Conservation (phyloP, 2,888 invertebrate species). For the Tanypteryx hageni region DNA sequence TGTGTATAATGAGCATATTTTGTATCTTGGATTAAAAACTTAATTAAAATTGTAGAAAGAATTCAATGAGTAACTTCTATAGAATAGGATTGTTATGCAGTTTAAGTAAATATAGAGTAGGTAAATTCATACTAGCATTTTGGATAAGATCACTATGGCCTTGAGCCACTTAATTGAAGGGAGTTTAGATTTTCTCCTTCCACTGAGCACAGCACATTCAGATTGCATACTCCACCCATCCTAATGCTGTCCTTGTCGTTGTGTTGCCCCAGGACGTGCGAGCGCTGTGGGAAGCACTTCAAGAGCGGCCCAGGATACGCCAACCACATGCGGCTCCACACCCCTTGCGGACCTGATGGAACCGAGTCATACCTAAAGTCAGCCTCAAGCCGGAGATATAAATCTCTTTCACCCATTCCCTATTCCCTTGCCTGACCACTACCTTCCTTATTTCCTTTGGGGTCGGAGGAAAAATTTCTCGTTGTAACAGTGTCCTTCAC, state of each 20-base stretch:
- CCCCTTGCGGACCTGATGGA: constrained; percentile 63
- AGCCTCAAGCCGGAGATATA: constrained; percentile 33
- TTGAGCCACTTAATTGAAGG: not conserved
- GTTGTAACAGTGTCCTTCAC: not conserved
- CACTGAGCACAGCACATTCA: not conserved
- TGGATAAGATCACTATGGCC: not conserved
- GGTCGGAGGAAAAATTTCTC: constrained; percentile 21
- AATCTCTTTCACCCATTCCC: constrained; percentile 24
- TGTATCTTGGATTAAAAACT: too few species aligned
- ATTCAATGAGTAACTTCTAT: not conserved
- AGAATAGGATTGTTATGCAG: not conserved
- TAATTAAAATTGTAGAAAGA: not conserved
- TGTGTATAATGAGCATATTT: too few species aligned
- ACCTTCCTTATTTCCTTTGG: constrained; percentile 34
- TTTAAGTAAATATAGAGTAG: not conserved
- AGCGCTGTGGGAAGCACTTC: constrained; percentile 65
- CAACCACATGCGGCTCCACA: constrained; percentile 66
- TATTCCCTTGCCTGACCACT: not conserved
- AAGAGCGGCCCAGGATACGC: constrained; percentile 65
- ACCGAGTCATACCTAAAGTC: constrained; percentile 61
- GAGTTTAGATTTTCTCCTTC: constrained; percentile 23
- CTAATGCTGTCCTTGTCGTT: constrained; percentile 60
- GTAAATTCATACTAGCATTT: not conserved
- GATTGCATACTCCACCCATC: not conserved
- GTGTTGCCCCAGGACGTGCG: constrained; percentile 63